These are phyloP conservation scores for Pterobdella sp. DNA, from an alignment of 2,888 invertebrate genomes.

Conservation along the genomic window DNA sequence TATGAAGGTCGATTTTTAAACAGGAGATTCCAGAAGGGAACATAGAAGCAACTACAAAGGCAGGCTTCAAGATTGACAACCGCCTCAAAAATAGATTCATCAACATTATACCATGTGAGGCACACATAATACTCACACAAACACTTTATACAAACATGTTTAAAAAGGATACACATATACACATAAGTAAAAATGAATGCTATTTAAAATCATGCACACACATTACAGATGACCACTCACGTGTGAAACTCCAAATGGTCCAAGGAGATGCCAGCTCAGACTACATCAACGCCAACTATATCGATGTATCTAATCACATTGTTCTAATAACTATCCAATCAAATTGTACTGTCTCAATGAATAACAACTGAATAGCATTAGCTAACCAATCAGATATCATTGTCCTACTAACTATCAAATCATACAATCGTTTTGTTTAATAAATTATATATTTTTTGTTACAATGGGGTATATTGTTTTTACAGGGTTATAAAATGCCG, in stretches of 20 bases:
- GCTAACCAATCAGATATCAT: no score
- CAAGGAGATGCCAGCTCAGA: conserved; percentile 45
- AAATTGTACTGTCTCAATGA: no score
- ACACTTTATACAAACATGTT: conserved; percentile 14
- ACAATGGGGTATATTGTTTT: conserved; percentile 14
- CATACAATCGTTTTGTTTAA: background rate
- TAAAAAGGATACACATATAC: conserved; percentile 13
- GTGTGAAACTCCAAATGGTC: conserved; percentile 45
- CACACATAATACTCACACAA: background rate
- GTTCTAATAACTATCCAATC: no score
- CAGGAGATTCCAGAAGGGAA: conserved; percentile 39
- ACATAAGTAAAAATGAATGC: background rate
- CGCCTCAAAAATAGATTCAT: conserved; percentile 40
- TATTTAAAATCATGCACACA: background rate
- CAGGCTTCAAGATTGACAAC: conserved; percentile 35
- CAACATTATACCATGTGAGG: conserved; percentile 40
- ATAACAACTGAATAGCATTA: no score
- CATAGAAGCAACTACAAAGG: conserved; percentile 25
- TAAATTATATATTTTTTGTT: background rate
- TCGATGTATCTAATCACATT: no score
- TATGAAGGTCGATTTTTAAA: no score
- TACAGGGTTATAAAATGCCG: conserved; percentile 53
- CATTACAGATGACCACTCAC: conserved; percentile 47
- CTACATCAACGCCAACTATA: conserved; percentile 50
- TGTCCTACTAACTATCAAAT: no score